Evolutionary conservation across 2,888 invertebrate species (phyloP).

Genomic region (Glyphotaelius pellucidus): DNA sequence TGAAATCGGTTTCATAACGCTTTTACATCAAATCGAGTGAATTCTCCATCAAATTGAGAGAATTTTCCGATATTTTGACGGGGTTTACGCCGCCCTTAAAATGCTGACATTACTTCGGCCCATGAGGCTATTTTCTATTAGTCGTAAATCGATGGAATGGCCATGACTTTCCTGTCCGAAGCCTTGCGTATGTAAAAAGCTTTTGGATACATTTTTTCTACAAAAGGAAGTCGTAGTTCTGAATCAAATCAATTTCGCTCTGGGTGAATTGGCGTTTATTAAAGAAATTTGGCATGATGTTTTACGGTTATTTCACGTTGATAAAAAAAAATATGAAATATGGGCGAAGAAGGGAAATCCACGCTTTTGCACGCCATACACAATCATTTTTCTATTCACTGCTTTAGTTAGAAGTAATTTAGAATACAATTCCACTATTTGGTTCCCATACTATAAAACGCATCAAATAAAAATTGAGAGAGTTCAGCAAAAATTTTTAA

Average conservation of each 20-base stretch:
- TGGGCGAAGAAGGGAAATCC: no score
- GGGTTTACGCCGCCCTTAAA: neutral
- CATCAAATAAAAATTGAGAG: no score
- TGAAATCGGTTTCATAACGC: neutral
- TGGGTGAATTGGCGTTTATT: neutral
- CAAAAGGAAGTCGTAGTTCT: neutral
- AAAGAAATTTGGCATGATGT: neutral
- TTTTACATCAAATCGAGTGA: neutral
- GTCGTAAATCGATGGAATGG: conserved; percentile 18
- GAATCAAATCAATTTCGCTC: neutral
- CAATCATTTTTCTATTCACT: no score
- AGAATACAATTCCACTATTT: no score
- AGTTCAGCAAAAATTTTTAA: no score
- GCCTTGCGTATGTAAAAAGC: neutral
- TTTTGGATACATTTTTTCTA: conserved; percentile 4
- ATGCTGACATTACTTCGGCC: neutral
- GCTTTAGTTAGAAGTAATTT: no score
- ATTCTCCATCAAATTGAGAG: neutral
- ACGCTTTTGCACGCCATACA: no score
- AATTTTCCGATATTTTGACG: conserved; percentile 27
- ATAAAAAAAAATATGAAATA: no score
- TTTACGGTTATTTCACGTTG: neutral
- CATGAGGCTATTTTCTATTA: conserved; percentile 38
- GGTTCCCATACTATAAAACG: no score
- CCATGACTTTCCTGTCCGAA: conserved; percentile 20